Conservation (phyloP, 2,888 invertebrate species). For the Camptogramma bilineatum region DNA sequence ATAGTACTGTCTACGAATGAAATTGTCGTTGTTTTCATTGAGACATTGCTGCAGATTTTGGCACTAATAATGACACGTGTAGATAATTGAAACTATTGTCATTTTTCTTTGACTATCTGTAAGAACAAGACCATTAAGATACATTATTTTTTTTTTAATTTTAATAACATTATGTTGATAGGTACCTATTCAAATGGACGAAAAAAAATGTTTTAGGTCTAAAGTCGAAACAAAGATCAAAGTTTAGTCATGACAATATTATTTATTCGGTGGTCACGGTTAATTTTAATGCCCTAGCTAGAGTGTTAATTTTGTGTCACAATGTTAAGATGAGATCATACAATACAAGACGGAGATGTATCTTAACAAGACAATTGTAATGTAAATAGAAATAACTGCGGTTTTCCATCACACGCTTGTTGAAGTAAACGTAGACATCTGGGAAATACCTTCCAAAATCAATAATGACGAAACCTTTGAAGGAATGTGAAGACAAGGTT, state of each 20-base stretch:
- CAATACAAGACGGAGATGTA: neutral
- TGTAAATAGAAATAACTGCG: neutral
- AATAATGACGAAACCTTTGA: slow-evolving; percentile 20
- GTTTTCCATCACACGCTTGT: too few species aligned
- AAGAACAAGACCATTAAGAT: neutral
- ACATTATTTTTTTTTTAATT: too few species aligned
- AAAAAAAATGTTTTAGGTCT: too few species aligned
- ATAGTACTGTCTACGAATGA: too few species aligned
- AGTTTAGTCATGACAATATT: neutral
- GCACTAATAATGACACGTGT: slow-evolving; percentile 23
- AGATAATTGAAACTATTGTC: neutral
- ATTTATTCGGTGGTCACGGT: too few species aligned
- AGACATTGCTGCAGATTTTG: slow-evolving; percentile 8
- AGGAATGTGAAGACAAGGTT: slow-evolving; percentile 3
- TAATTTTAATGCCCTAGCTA: too few species aligned
- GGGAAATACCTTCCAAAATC: slow-evolving; percentile 10
- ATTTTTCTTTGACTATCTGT: neutral
- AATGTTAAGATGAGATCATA: neutral
- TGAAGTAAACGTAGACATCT: too few species aligned
- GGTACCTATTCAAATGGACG: too few species aligned
- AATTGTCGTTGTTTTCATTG: slow-evolving; percentile 13
- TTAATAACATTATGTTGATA: too few species aligned
- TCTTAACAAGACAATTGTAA: neutral
- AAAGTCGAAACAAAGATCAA: too few species aligned
- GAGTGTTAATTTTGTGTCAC: neutral